Evolutionary conservation across 2,113 vertebrate genomes (phyloP).

Genomic region (Oxygymnocypris stewartii): DNA sequence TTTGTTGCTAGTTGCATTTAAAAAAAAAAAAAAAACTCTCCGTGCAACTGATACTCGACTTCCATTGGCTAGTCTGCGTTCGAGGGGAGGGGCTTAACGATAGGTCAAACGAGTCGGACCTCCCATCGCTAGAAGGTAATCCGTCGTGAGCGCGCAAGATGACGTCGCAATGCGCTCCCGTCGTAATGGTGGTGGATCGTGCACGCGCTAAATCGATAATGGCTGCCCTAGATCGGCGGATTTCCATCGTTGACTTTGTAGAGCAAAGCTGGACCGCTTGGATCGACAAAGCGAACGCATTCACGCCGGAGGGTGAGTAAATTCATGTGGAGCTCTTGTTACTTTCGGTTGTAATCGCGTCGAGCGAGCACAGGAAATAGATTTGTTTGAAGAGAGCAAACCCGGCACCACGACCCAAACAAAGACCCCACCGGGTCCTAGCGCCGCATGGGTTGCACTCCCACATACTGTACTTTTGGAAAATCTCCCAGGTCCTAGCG

Average conservation of each 20-base stretch:
- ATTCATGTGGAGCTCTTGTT: slow-evolving; percentile 12
- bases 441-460: slow-evolving; percentile 66
- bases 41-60: too few species aligned
- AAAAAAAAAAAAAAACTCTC: too few species aligned
- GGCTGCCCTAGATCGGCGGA: slow-evolving; percentile 85
- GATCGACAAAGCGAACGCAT: slow-evolving; percentile 77
- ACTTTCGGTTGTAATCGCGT: background rate
- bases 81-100: too few species aligned
- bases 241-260: slow-evolving; percentile 84
- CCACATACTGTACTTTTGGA: slow-evolving; percentile 22
- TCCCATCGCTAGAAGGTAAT: background rate
- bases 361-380: background rate
- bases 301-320: slow-evolving; percentile 79
- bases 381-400: slow-evolving; percentile 56
- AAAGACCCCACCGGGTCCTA: slow-evolving; percentile 87
- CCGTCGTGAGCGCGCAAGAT: slow-evolving; percentile 68
- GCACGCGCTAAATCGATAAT: slow-evolving; percentile 84
- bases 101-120: too few species aligned
- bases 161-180: slow-evolving; percentile 63
- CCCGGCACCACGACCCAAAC: slow-evolving; percentile 75
- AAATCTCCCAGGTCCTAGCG: slow-evolving; percentile 69
- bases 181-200: slow-evolving; percentile 76
- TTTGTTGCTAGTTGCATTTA: too few species aligned
- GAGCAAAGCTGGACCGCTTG: slow-evolving; percentile 87
- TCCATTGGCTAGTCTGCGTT: too few species aligned